Conservation (phyloP, 2,797 vertebrate species). For the Sebastes nivosus region DNA sequence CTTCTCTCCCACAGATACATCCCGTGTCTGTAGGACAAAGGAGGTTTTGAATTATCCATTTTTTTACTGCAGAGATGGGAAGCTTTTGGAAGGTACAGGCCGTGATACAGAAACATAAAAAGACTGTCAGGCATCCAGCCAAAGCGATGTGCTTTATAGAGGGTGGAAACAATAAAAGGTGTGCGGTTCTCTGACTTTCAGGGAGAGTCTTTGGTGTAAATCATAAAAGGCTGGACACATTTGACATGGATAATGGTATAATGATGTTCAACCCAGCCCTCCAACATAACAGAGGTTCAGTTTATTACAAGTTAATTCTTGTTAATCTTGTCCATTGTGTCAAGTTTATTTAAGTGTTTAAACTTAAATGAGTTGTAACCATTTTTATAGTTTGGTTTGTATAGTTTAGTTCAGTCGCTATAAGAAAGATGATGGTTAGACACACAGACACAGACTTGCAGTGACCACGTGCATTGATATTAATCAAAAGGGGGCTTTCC, state of each 20-base stretch:
- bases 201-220: slow-evolving; percentile 29
- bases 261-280: slow-evolving; percentile 37
- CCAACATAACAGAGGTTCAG: neutral
- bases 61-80: neutral
- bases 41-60: slow-evolving; percentile 3
- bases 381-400: neutral
- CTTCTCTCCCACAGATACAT: neutral
- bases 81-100: slow-evolving; percentile 1
- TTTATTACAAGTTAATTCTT: slow-evolving; percentile 12
- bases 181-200: neutral
- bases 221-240: slow-evolving; percentile 29
- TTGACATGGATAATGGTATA: slow-evolving; percentile 20
- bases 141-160: slow-evolving; percentile 28
- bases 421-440: neutral
- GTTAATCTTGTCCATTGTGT: neutral
- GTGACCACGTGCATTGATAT: slow-evolving; percentile 4
- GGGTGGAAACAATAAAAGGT: slow-evolving; percentile 21
- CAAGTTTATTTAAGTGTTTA: neutral
- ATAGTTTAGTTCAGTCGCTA: neutral
- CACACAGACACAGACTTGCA: neutral
- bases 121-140: neutral
- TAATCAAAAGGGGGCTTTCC: slow-evolving; percentile 6
- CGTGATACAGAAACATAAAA: neutral
- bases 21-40: neutral
- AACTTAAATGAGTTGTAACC: neutral